A percentile compares a stretch with the other conserved stretches of the same genome.
These are phyloP conservation scores for Zoroaster sp. DNA, from an alignment of 53 echinoderm and acorn worm species.

Conservation along the genomic window DNA sequence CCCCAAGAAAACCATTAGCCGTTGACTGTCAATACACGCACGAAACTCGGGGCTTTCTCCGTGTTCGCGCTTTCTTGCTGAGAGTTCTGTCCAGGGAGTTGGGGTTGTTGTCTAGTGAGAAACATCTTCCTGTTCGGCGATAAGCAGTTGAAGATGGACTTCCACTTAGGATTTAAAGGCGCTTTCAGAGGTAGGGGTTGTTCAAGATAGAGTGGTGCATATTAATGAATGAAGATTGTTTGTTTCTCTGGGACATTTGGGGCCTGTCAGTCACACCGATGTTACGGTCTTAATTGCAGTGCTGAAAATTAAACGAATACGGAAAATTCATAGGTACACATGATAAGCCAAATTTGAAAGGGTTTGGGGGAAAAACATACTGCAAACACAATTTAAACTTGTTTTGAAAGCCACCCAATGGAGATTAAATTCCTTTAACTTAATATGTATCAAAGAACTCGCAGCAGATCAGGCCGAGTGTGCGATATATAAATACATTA, in stretches of 20 bases:
- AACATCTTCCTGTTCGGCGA: not conserved
- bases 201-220: no score
- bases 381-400: not conserved
- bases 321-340: not conserved
- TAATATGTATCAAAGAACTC: not conserved
- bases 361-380: not conserved
- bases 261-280: not conserved
- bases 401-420: not conserved
- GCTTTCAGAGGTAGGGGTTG: no score
- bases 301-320: not conserved
- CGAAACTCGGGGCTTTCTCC: not conserved
- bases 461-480: not conserved
- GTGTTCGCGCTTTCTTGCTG: not conserved
- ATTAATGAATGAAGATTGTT: no score
- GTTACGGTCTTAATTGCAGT: not conserved
- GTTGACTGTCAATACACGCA: not conserved
- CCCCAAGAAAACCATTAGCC: conserved; percentile 3
- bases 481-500: not conserved
- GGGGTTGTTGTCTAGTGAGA: not conserved
- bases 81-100: not conserved
- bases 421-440: not conserved
- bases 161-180: no score
- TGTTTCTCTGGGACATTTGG: not conserved
- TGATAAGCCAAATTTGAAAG: not conserved
- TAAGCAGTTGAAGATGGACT: not conserved